Evolutionary conservation across 2,797 vertebrate genomes (phyloP).

Genomic region (Macropus fuliginosus): DNA sequence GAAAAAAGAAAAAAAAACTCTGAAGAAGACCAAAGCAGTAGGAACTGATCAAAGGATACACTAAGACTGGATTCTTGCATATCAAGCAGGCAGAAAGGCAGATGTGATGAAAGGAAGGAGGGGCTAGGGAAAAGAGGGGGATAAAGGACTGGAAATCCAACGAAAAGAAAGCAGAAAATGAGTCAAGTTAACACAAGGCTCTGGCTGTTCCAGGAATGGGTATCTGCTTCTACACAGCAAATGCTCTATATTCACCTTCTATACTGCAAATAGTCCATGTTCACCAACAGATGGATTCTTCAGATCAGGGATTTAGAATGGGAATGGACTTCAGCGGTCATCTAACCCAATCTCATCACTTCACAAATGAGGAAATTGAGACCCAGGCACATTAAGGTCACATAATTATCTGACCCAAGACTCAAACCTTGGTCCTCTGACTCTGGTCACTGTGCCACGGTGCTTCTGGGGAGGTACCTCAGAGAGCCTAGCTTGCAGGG

Average conservation of each 20-base stretch:
- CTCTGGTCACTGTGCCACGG: neutral
- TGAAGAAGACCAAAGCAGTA: conserved; percentile 5
- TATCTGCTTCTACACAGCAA: neutral
- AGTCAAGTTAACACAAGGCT: neutral
- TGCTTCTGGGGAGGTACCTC: neutral
- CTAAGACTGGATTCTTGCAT: neutral
- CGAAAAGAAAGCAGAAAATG: neutral
- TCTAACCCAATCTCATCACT: neutral
- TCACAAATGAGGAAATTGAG: neutral
- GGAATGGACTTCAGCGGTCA: neutral
- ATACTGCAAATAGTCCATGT: neutral
- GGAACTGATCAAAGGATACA: neutral
- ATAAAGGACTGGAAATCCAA: neutral
- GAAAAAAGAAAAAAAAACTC: conserved; percentile 14
- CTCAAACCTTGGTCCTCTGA: neutral
- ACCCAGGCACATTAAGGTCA: neutral
- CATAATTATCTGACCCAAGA: neutral
- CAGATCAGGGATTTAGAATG: neutral
- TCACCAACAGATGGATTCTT: neutral
- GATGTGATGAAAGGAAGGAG: neutral
- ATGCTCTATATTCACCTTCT: neutral
- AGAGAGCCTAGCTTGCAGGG: neutral
- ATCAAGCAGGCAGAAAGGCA: neutral
- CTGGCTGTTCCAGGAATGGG: neutral
- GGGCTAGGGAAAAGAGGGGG: too few relatives aligned